Base-by-base conservation (phyloP, 53 echinoderm and acorn worm species). In the Henricia sp. region DNA sequence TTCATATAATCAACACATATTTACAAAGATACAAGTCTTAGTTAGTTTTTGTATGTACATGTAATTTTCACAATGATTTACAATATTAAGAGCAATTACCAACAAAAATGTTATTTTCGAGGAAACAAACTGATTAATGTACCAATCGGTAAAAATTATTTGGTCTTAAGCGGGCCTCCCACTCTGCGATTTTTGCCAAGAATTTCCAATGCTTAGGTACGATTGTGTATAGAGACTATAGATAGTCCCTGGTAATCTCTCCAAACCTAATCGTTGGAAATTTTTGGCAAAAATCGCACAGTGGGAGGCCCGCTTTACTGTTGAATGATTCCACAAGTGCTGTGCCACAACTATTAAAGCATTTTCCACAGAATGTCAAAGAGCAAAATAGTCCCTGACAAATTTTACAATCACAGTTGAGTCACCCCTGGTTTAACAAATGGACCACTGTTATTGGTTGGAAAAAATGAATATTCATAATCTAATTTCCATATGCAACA, bases 1-100 rank as follows among this genome's bases (percentile, higher is more conserved):
- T 24, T 62, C 50, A 70, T 63, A 80, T 46, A 80, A 63, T 63
- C 20, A 80, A 80, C 80, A 80, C 80, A 80, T 80, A 80, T 80
- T 80, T 80, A 80, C 80, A 80, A 13, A 80, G 60, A 60, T 60
- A 63, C 35, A 52, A 34, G 52, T 80, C 50, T 64, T 27, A 73
- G 21, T 32, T 42, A 19, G 24, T 44, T 71, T 71, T 24, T 71
- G 27, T 80, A 52, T 52, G 1, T 60, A 60, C 62, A 25, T 12
- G 12, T 42, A 44, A 3, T 68, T 68, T 39, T 39, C 10, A 36
- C 35, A 19, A 26, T 14, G 24, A 11, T 17, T 33, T 36, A 0
- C 66, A 40, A 55, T 4, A n/a, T 55, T n/a, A n/a, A n/a, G n/a
- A 55, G 23, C 23, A 16, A 40, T 37, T 68, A 40, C 0, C 11